These are phyloP conservation scores for Halcyon smyrnensis DNA, from an alignment of 2,797 vertebrate species.

Conservation along the genomic window DNA sequence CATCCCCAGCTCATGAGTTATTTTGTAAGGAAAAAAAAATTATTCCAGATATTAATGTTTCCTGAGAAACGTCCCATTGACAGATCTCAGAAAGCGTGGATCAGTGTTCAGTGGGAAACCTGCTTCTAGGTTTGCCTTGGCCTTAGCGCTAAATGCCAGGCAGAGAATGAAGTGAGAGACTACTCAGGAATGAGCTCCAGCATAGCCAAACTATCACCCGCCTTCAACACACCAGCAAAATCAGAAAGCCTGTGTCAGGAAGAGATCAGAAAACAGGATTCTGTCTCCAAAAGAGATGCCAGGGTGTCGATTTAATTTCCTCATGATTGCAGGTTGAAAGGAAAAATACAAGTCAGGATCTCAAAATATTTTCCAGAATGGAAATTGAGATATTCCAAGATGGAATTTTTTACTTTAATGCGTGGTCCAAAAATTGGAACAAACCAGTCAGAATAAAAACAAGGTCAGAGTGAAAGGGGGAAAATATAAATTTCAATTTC, in stretches of 20 bases:
- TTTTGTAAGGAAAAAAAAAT: neutral
- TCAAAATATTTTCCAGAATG: neutral
- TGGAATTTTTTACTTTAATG: neutral
- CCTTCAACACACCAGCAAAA: neutral
- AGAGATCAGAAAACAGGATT: neutral
- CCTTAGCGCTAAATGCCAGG: neutral
- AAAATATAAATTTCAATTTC: neutral
- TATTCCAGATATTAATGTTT: neutral
- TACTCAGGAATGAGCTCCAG: neutral
- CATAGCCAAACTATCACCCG: neutral
- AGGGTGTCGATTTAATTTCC: neutral
- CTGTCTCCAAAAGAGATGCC: neutral
- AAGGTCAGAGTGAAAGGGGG: neutral
- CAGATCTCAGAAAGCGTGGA: neutral
- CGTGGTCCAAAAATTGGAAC: neutral
- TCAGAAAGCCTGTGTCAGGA: neutral
- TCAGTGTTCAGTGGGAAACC: accelerated
- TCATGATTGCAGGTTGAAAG: neutral
- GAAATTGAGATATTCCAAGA: neutral
- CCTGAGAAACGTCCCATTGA: neutral
- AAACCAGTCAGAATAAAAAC: neutral
- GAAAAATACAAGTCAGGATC: neutral
- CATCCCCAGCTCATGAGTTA: accelerated
- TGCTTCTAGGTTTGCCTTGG: neutral
- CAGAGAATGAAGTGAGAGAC: neutral